Conservation (phyloP, 2,888 invertebrate genomes). For the Lapara coniferarum region DNA sequence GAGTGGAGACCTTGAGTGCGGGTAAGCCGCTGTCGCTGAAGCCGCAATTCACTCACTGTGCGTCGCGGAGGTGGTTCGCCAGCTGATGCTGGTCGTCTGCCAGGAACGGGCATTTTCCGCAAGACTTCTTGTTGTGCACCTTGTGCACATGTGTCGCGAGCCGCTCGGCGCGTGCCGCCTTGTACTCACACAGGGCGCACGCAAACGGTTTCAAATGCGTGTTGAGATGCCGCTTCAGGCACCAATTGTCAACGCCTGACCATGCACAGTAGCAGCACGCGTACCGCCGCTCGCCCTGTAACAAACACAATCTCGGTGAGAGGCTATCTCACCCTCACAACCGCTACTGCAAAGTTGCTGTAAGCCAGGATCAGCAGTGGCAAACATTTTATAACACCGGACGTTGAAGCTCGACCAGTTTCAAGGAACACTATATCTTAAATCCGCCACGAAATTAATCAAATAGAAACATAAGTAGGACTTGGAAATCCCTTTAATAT, state of each 20-base stretch:
- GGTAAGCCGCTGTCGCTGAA: no score
- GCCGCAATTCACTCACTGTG: conserved; percentile 84
- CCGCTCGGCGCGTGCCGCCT: conserved; percentile 95
- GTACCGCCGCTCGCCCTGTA: conserved; percentile 88
- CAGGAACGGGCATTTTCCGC: conserved; percentile 93
- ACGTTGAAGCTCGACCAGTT: no score
- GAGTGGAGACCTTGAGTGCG: no score
- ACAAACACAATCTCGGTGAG: no score
- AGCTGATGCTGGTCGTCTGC: conserved; percentile 93
- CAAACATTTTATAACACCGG: no score
- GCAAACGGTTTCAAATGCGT: conserved; percentile 96
- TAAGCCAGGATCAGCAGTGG: no score
- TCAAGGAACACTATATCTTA: no score
- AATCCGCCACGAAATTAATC: no score
- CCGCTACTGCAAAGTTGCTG: no score
- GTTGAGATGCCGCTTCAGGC: conserved; percentile 94
- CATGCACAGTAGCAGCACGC: conserved; percentile 95
- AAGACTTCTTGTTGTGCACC: conserved; percentile 95
- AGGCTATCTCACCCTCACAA: no score
- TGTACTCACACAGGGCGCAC: conserved; percentile 95
- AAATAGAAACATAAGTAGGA: no score
- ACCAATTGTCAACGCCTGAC: conserved; percentile 97
- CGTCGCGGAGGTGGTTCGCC: conserved; percentile 89
- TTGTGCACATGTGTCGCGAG: conserved; percentile 95
- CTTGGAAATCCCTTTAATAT: no score